A percentile compares a stretch with the other conserved stretches of the same genome.
Conservation (phyloP, 92 coral and sea anemone genomes). For the Blastomussa wellsi region DNA sequence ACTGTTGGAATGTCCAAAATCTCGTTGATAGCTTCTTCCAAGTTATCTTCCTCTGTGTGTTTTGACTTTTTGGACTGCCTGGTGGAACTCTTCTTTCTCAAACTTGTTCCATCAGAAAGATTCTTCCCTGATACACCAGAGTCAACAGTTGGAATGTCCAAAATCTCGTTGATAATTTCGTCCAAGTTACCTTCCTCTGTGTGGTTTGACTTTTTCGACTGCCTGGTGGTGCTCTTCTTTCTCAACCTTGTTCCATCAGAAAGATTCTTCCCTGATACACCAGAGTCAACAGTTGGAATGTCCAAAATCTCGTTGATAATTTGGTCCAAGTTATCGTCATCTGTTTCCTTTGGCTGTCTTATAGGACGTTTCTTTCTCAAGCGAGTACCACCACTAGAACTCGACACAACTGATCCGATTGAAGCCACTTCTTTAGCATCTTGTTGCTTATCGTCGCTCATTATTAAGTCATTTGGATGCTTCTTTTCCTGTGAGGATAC, state of each 20-base stretch:
- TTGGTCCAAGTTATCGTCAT: background rate
- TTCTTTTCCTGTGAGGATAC: background rate
- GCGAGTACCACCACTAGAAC: background rate
- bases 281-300: background rate
- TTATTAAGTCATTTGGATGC: background rate
- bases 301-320: slow-evolving; percentile 12
- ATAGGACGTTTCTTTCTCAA: background rate
- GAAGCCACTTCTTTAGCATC: background rate
- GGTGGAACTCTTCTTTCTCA: background rate
- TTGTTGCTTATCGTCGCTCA: background rate
- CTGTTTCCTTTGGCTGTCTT: background rate
- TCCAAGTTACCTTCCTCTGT: background rate
- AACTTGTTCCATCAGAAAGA: background rate
- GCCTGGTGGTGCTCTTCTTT: background rate
- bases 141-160: slow-evolving; percentile 15
- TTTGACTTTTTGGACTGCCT: background rate
- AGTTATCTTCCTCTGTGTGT: background rate
- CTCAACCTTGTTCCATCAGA: background rate
- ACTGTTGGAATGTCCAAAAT: background rate
- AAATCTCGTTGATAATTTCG: slow-evolving; percentile 7
- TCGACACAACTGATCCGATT: background rate
- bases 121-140: background rate
- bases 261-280: background rate
- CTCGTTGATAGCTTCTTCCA: background rate
- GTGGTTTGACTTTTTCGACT: background rate